Percentiles rank a stretch among this genome's conserved stretches.
Conservation (phyloP, 2,888 invertebrate genomes). For the Mayetiola destructor region DNA sequence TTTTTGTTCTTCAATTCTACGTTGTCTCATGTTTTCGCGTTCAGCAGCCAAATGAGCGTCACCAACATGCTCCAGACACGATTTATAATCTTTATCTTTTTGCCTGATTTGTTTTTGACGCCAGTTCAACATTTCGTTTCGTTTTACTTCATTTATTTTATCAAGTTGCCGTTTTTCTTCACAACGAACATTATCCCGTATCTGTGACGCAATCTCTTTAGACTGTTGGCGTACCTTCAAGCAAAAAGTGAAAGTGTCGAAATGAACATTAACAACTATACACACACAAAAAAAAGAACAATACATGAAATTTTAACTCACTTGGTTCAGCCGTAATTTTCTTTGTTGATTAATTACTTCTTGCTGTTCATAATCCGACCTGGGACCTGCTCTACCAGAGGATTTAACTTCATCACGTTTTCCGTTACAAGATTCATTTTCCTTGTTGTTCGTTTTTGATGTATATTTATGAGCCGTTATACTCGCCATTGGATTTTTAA, state of each 20-base stretch:
- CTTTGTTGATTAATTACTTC: background rate
- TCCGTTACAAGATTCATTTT: background rate
- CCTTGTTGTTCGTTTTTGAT: background rate
- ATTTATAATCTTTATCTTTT: conserved; percentile 38
- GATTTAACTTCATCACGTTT: background rate
- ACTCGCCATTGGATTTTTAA: background rate
- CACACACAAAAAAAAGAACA: background rate
- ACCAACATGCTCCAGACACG: conserved; percentile 39
- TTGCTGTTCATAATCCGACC: no score
- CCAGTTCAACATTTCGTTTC: conserved; percentile 35
- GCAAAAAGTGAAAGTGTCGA: conserved; percentile 5
- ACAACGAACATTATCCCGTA: conserved; percentile 37
- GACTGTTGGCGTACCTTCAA: conserved; percentile 47
- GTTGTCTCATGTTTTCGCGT: background rate
- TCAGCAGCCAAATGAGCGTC: conserved; percentile 30
- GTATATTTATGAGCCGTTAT: background rate
- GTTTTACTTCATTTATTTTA: conserved; percentile 30
- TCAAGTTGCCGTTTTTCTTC: conserved; percentile 18
- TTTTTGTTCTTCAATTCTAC: background rate
- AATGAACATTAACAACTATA: background rate
- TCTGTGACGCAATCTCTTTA: conserved; percentile 41
- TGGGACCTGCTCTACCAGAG: no score
- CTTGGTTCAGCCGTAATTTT: background rate
- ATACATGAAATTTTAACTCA: background rate
- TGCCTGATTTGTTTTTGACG: conserved; percentile 36